Base-by-base conservation (phyloP, 2,888 invertebrate species). In the Xestia sexstrigata region DNA sequence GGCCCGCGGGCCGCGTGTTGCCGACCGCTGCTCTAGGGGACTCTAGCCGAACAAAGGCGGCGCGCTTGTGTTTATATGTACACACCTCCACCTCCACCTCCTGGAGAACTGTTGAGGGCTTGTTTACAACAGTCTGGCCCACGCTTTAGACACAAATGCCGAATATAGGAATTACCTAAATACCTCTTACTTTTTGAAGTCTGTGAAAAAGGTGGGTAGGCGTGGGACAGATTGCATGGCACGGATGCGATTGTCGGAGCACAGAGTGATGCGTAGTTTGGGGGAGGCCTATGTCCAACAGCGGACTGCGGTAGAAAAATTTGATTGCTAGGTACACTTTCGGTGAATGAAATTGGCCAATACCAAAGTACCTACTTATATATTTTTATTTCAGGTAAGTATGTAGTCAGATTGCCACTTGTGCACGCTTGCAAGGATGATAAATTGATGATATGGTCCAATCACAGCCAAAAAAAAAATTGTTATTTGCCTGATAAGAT, bases 401-500 rank as follows among this genome's bases (percentile, higher is more conserved):
- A n/a, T 35, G 35, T 35, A 35, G 17, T 42, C 17, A 23, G 17
- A 8, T 20, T 35, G 23, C 20, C 17, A n/a, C 20, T n/a, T 49
- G 26, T 39, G 20, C 47, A 15, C n/a, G n/a, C 8, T 52, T 17
- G 23, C 23, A 35, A n/a, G 7, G 35, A 47, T 47, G n/a, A 45
- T 45, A 26, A 30, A 52, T 73, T 39, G 26, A 62, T 62, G 42
- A 62, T 26, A 39, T 23, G 26, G 26, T 13, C 26, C n/a, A 62
- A 75, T 62, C 47, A 42, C 39, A 42, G 17, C 17, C 6, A 47
- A 74, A 35, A 35, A 60, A 39, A 17, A 2, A 9, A 13, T 30
- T 13, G 52, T 55, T 30, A 55, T n/a, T n/a, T 71, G 23, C 6
- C 7, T n/a, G 42, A 42, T 62, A 74, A 42, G 75, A 74, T 74